Evolutionary conservation across 2,113 vertebrate genomes (phyloP).

Genomic region (Corvus hawaiiensis): DNA sequence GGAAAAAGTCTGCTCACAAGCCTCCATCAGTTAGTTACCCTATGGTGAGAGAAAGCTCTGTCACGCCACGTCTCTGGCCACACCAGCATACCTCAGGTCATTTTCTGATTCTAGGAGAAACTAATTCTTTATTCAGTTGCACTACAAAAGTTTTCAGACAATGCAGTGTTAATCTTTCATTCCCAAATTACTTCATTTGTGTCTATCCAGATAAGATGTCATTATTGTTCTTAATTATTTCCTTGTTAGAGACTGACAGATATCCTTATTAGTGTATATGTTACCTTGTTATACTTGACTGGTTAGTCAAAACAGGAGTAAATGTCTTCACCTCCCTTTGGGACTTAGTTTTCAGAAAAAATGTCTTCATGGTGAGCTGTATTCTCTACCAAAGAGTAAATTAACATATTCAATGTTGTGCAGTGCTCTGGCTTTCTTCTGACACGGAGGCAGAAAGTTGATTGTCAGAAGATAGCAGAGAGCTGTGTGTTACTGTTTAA

Average conservation of each 20-base stretch:
- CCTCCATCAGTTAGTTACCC: neutral
- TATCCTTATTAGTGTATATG: neutral
- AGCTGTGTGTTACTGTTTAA: neutral
- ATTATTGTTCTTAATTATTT: neutral
- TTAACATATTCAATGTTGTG: neutral
- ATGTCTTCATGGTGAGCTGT: neutral
- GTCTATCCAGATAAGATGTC: neutral
- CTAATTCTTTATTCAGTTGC: neutral
- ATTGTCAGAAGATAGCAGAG: neutral
- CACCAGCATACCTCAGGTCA: neutral
- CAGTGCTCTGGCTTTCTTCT: neutral
- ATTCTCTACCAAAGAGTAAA: neutral
- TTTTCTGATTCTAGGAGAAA: neutral
- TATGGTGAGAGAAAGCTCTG: neutral
- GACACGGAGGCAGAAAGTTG: neutral
- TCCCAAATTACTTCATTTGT: neutral
- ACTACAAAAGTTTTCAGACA: neutral
- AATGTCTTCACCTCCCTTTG: neutral
- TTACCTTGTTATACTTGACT: neutral
- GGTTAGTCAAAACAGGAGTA: neutral
- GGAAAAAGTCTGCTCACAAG: neutral
- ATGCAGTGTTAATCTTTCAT: neutral
- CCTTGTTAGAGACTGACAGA: neutral
- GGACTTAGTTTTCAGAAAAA: neutral
- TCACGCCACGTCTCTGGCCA: neutral